Evolutionary conservation across 2,113 vertebrate genomes (phyloP).

Genomic region (Rhinopithecus roxellana): DNA sequence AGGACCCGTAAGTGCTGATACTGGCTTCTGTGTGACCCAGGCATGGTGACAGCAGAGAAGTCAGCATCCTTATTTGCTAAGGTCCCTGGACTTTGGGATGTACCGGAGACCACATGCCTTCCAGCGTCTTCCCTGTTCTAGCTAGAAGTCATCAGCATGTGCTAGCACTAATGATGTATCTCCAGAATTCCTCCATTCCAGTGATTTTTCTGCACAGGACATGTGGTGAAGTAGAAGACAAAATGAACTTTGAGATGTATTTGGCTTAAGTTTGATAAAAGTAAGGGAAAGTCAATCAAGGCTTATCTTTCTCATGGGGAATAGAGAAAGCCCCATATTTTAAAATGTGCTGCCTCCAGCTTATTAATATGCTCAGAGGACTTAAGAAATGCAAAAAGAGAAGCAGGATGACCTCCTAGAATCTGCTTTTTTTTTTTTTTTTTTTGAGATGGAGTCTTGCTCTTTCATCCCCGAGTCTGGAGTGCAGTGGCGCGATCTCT

Average conservation of each 20-base stretch:
- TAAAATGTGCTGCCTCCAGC: neutral
- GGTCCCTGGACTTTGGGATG: too few relatives aligned
- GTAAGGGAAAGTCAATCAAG: neutral
- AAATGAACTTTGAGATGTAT: neutral
- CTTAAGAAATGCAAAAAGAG: neutral
- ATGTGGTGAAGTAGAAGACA: neutral
- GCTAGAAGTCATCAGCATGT: rapidly evolving
- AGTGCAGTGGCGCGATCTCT: too few relatives aligned
- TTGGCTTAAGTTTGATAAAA: neutral
- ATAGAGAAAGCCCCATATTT: neutral
- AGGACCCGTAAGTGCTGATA: rapidly evolving
- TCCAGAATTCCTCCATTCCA: neutral
- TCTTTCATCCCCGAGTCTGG: too few relatives aligned
- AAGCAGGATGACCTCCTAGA: neutral
- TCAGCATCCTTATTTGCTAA: neutral
- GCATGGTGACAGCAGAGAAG: rapidly evolving
- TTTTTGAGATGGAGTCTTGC: too few relatives aligned
- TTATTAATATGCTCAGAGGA: neutral
- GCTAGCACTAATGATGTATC: rapidly evolving
- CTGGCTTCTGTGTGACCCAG: rapidly evolving
- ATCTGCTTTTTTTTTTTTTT: neutral
- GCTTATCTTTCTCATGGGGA: neutral
- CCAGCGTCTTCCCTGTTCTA: rapidly evolving
- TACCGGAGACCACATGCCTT: rapidly evolving
- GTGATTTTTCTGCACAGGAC: neutral